Evolutionary conservation across 2,113 vertebrate species (phyloP).

Genomic region (Phaetusa simplex): DNA sequence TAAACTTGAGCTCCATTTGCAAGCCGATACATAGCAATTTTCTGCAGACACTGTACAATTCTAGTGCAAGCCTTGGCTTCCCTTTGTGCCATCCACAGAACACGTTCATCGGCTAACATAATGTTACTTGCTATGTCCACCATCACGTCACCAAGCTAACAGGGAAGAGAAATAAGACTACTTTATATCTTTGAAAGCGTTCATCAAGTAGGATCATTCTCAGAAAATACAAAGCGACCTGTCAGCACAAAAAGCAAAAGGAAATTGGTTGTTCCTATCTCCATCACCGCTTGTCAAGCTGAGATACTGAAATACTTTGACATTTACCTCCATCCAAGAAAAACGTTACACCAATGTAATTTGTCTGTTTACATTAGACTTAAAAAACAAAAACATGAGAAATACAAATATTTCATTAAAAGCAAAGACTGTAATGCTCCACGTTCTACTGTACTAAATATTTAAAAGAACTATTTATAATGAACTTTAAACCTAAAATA

Average conservation of each 20-base stretch:
- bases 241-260: background rate
- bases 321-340: background rate
- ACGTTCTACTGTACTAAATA: background rate
- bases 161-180: background rate
- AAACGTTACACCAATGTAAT: background rate
- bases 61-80: conserved; percentile 91
- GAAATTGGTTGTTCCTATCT: background rate
- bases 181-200: background rate
- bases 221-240: background rate
- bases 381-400: background rate
- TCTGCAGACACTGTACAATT: conserved; percentile 89
- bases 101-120: conserved; percentile 93
- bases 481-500: background rate
- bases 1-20: conserved; percentile 87
- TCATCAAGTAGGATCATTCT: background rate
- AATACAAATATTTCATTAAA: background rate
- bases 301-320: background rate
- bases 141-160: conserved; percentile 93
- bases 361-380: background rate
- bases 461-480: background rate
- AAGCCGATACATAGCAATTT: conserved; percentile 83
- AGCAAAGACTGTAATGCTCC: background rate
- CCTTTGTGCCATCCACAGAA: conserved; percentile 92
- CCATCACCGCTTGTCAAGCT: background rate
- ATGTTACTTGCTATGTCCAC: conserved; percentile 95